Evolutionary conservation across 2,113 vertebrate species (phyloP), one percentile per base, ranked within the genome.

Genomic region (Hydrochoerus hydrochaeris): DNA sequence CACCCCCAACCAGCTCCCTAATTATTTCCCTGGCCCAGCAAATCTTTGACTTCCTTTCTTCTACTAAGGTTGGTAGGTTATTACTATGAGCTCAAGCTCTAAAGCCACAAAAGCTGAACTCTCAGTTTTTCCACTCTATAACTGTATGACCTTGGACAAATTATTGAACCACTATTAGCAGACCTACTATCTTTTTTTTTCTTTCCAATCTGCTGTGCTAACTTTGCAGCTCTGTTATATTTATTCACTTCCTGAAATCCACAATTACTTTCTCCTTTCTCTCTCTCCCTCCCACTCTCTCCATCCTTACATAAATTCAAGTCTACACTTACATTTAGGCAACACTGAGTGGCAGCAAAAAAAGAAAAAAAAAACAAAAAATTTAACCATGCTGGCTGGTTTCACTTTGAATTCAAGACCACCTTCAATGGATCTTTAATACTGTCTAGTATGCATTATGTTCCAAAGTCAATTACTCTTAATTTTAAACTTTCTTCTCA

Each of bases 381-480:
- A 54, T 10, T 73, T 82, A 71, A 14, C 52, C 60, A 82, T 65
- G 44, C 26, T 85, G 38, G 28, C 52, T 78, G 13, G 32, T 67
- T 71, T 93, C 60, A 89, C 26, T 89, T 10, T 92, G 67, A 95
- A 95, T 88, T 57, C 49, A 84, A 32, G 28, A 87, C 20, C 35
- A 60, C 83, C 26, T n/a, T 65, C 65, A 57, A 85, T 58, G 26
- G 35, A 28, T 90, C 58, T 22, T 90, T 71, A 71, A 63, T 46
- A 75, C n/a, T 89, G 24, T 65, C 78, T 85, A 8, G 26, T 90
- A 46, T 38, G 63, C 2, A 71, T 69, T 81, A 81, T 65, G 90
- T 75, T 19, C 30, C 44, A 63, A 90, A 90, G 63, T 49, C 30
- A 65, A 81, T 86, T 44, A 85, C 22, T 93, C 58, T 81, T 81